Evolutionary conservation across 2,888 invertebrate species (phyloP), one percentile per base, ranked within the genome.

Genomic region (Galeopsomyia nigrocyanea): DNA sequence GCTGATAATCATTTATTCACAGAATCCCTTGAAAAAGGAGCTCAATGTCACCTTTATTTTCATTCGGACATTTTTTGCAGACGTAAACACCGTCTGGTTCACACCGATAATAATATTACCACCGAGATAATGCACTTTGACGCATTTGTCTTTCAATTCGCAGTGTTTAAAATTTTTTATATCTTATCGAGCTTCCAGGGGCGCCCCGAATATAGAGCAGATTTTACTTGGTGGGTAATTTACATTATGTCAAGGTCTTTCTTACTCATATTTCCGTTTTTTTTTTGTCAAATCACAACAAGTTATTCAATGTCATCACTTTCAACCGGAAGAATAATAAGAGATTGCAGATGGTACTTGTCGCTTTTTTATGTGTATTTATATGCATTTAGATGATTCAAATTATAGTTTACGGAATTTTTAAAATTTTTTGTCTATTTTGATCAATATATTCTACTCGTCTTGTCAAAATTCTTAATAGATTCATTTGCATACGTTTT

Each of bases 241-340:
- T 6, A 39, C 63, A 53, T 21, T 61, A 31, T 51, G 68, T 61
- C 57, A 57, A 66, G 61, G 50, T 56, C 17, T 19, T 26, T 6
- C 0, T 57, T 57, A 63, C 22, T 62, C 56, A 72, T 5, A 10
- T 16, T 65, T 56, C n/a, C 64, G 31, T 67, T 78, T 77, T 76
- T 47, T 67, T 78, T 77, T 76, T 77, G 26, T 77, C 77, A 77
- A 74, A 77, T 63, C 26, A 39, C 39, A 31, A 5, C 31, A 7
- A 39, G 13, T 10, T 13, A 26, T 10, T 39, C 39, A 13, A 39
- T 39, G 39, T 39, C 39, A 39, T 13, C 39, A 10, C 39, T 39
- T 39, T 39, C 10, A 13, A 39, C 5, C 7, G 39, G 26, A 26
- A 26, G 26, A 26, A 39, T 39, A 1, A 39, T 1, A 39, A 9